A percentile compares a stretch with the other conserved stretches of the same genome.
Conservation (phyloP, 1,140 invertebrate species). For the Drosophila ironensis region DNA sequence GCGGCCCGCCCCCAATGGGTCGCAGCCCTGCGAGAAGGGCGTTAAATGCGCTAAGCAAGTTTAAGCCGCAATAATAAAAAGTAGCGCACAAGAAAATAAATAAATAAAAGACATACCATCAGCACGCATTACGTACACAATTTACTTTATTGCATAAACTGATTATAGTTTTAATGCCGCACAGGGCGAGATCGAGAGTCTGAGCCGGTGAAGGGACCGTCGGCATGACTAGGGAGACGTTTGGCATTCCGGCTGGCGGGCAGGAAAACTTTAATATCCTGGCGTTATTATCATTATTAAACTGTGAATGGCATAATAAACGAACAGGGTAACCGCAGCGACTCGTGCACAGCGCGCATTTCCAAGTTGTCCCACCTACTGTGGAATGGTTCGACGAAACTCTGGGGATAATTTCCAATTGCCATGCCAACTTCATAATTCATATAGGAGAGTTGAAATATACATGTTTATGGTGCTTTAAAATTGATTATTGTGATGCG, state of each 20-base stretch:
- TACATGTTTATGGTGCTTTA: too few relatives aligned
- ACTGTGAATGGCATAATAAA: conserved; percentile 80
- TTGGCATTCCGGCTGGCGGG: conserved; percentile 43
- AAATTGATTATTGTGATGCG: too few relatives aligned
- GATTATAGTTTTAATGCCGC: conserved; percentile 79
- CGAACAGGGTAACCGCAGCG: conserved; percentile 66
- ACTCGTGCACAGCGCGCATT: conserved; percentile 25
- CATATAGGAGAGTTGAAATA: too few relatives aligned
- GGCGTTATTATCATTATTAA: conserved; percentile 80
- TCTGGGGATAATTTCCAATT: too few relatives aligned
- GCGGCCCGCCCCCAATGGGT: too few relatives aligned
- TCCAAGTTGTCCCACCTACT: conserved; percentile 38
- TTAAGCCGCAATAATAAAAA: conserved; percentile 69
- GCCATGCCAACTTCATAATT: too few relatives aligned
- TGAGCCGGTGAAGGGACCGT: neutral
- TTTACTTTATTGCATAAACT: conserved; percentile 81
- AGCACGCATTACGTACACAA: conserved; percentile 77
- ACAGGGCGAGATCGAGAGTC: conserved; percentile 7
- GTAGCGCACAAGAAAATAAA: conserved; percentile 72
- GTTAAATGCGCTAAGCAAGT: conserved; percentile 69
- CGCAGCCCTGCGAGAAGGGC: conserved; percentile 6
- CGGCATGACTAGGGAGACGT: conserved; percentile 2
- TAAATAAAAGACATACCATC: conserved; percentile 77
- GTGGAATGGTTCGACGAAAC: conserved; percentile 12
- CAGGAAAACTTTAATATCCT: conserved; percentile 80